Conservation (phyloP, 37 sponge, comb jelly and placozoan species). For the Theonella swinhoei region DNA sequence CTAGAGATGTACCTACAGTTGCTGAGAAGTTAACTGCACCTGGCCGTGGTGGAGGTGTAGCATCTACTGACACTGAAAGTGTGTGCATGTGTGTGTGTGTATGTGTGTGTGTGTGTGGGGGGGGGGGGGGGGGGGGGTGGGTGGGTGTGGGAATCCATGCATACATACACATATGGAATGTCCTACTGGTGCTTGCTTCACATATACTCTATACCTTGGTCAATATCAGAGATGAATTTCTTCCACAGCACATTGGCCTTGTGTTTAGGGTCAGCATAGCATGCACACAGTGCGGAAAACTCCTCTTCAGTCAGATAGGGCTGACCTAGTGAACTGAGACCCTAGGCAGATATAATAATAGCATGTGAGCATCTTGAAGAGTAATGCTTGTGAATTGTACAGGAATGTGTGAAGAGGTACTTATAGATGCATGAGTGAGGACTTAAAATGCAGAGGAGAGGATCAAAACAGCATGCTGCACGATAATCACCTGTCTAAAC, state of each 20-base stretch:
- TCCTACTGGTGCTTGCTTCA: neutral
- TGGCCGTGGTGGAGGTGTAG: conserved; percentile 2
- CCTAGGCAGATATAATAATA: conserved; percentile 8
- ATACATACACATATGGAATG: too few species aligned
- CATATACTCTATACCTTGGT: conserved; percentile 44
- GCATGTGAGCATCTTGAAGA: neutral
- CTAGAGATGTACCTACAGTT: too few species aligned
- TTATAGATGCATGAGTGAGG: neutral
- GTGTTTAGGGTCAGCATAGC: conserved; percentile 63
- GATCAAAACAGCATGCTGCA: neutral
- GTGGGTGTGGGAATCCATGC: too few species aligned
- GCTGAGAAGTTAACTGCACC: conserved; percentile 55
- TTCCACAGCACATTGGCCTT: too few species aligned
- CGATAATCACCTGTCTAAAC: conserved; percentile 74
- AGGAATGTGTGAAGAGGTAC: neutral
- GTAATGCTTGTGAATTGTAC: neutral
- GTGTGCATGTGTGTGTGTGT: too few species aligned
- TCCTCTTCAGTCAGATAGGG: conserved; percentile 57
- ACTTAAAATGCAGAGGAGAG: neutral
- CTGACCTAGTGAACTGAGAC: conserved; percentile 61
- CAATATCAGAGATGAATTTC: conserved; percentile 66
- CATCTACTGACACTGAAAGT: conserved; percentile 5
- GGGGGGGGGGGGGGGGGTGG: too few species aligned
- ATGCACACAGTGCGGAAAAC: conserved; percentile 55
- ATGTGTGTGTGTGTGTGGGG: too few species aligned